These are phyloP conservation scores for Avahi laniger DNA, from an alignment of 2,797 vertebrate species.

Conservation along the genomic window DNA sequence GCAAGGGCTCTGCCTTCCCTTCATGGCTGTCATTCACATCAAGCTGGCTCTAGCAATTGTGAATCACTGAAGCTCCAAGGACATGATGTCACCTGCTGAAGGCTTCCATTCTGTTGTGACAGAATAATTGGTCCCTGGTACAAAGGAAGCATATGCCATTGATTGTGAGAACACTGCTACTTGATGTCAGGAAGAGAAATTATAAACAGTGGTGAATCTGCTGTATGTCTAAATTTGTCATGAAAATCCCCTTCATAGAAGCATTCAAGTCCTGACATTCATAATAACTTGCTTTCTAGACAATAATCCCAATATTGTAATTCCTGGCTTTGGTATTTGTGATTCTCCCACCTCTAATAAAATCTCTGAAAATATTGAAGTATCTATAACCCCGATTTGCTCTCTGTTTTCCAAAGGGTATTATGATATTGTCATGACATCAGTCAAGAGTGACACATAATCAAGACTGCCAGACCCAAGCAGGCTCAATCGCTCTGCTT, in stretches of 20 bases:
- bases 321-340: background rate
- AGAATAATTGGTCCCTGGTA: constrained; percentile 43
- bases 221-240: constrained; percentile 66
- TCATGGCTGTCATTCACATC: background rate
- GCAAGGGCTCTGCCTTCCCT: background rate
- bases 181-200: constrained; percentile 66
- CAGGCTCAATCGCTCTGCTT: background rate
- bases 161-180: constrained; percentile 52
- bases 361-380: constrained; percentile 35
- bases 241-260: constrained; percentile 46
- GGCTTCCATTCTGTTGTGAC: constrained; percentile 67
- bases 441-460: constrained; percentile 18
- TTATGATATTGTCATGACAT: constrained; percentile 26
- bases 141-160: constrained; percentile 43
- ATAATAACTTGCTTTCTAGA: constrained; percentile 66
- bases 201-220: background rate
- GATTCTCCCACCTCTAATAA: constrained; percentile 26
- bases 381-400: background rate
- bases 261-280: constrained; percentile 18
- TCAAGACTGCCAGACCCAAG: background rate
- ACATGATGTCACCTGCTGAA: constrained; percentile 13
- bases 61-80: constrained; percentile 50
- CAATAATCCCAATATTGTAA: constrained; percentile 47
- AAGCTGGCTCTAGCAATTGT: background rate
- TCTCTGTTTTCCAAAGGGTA: background rate